phyloP scores from a whole-genome alignment of 2,797 vertebrate genomes.

The Coendou prehensilis region DNA sequence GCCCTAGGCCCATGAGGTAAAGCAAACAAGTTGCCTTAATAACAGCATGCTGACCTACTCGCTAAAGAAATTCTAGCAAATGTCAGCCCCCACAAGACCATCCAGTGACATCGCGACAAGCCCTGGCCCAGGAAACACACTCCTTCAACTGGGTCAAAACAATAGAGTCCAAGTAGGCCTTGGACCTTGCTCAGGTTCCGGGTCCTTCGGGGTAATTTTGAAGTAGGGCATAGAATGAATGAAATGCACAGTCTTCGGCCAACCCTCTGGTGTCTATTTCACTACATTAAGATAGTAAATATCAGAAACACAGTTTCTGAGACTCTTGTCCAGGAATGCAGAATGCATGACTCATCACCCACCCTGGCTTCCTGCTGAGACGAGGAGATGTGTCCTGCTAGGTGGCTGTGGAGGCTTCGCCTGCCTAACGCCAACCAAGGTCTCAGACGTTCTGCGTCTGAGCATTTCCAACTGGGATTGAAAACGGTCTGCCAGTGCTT shows the following conservation, averaged over 20 bases:
- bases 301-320: not conserved
- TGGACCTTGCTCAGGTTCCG: not conserved
- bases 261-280: not conserved
- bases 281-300: not conserved
- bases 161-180: not conserved
- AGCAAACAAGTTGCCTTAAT: not conserved
- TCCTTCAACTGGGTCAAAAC: not conserved
- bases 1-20: not conserved
- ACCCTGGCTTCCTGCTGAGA: not conserved
- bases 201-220: not conserved
- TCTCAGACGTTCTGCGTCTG: not conserved
- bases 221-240: not conserved
- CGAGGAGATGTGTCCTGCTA: not conserved
- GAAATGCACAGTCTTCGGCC: not conserved
- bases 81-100: not conserved
- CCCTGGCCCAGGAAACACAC: not conserved
- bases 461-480: not conserved
- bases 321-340: not conserved
- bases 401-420: not conserved
- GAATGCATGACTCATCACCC: not conserved
- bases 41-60: not conserved
- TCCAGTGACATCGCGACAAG: fast-evolving
- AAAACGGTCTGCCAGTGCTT: not conserved
- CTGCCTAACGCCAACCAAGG: not conserved
- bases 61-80: not conserved